Percentiles rank a stretch among this genome's conserved stretches.
Evolutionary conservation across 2,888 invertebrate genomes (phyloP).

Genomic region (Orthosia cruda): DNA sequence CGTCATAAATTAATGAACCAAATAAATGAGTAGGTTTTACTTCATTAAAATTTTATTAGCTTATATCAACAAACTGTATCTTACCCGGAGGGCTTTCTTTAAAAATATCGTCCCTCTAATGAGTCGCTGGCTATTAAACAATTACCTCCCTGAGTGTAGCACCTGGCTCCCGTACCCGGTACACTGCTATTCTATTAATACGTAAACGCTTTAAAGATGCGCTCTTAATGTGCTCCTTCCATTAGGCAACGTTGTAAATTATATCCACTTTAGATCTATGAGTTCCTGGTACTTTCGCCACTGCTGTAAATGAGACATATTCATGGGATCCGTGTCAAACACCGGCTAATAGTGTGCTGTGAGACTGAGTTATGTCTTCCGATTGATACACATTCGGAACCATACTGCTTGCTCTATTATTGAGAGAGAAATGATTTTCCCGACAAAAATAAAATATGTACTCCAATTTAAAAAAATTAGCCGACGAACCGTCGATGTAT

Average conservation of each 20-base stretch:
- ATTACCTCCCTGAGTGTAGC: constrained; percentile 80
- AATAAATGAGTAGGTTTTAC: constrained; percentile 27
- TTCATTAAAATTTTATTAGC: constrained; percentile 37
- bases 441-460: constrained; percentile 1
- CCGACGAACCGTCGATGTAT: constrained; percentile 46
- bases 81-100: constrained; percentile 66
- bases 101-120: constrained; percentile 79
- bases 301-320: constrained; percentile 67
- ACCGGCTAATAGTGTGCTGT: constrained; percentile 39
- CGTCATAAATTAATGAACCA: constrained; percentile 8
- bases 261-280: constrained; percentile 84
- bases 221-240: constrained; percentile 89
- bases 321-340: constrained; percentile 64
- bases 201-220: constrained; percentile 85
- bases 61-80: constrained; percentile 44
- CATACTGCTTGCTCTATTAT: constrained; percentile 2
- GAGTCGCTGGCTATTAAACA: constrained; percentile 84
- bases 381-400: constrained; percentile 37
- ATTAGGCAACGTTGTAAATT: constrained; percentile 89
- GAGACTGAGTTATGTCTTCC: constrained; percentile 46
- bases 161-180: constrained; percentile 81
- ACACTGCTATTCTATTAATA: constrained; percentile 87
- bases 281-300: constrained; percentile 81
- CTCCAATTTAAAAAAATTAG: constrained; percentile 23
- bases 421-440: background rate